phyloP scores from a whole-genome alignment of 2,797 vertebrate genomes.

The Spea hammondii region DNA sequence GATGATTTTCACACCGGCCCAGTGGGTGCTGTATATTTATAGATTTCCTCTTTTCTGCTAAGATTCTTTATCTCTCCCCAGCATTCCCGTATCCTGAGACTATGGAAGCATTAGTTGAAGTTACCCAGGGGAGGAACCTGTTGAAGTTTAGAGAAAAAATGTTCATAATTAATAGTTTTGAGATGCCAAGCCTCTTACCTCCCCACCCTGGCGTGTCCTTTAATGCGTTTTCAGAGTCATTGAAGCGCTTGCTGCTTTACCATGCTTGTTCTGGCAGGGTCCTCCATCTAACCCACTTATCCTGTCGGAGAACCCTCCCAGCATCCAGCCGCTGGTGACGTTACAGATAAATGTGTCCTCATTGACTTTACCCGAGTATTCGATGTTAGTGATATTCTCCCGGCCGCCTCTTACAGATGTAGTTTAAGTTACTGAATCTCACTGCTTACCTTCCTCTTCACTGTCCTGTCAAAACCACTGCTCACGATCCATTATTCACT shows the following conservation, averaged over 20 bases:
- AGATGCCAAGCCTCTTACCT: no score
- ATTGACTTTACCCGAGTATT: neutral
- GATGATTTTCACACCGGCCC: neutral
- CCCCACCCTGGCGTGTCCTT: no score
- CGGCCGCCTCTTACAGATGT: neutral
- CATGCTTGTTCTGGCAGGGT: neutral
- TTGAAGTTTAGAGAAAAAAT: no score
- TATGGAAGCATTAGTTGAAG: neutral
- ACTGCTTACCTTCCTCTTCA: neutral
- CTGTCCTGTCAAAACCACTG: neutral
- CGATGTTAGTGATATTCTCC: neutral
- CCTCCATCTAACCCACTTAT: constrained; percentile 1
- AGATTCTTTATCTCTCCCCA: no score
- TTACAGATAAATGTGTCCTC: constrained; percentile 16
- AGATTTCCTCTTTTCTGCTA: no score
- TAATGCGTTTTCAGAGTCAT: no score
- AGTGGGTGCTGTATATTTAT: no score
- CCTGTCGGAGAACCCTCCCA: neutral
- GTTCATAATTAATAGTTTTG: no score
- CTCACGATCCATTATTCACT: constrained; percentile 1
- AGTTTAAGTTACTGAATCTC: no score
- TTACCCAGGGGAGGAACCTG: neutral
- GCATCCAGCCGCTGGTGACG: constrained; percentile 1
- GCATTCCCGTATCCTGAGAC: no score
- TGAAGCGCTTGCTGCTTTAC: no score